Evolutionary conservation across 2,797 vertebrate species (phyloP).

Genomic region (Florisuga fusca): DNA sequence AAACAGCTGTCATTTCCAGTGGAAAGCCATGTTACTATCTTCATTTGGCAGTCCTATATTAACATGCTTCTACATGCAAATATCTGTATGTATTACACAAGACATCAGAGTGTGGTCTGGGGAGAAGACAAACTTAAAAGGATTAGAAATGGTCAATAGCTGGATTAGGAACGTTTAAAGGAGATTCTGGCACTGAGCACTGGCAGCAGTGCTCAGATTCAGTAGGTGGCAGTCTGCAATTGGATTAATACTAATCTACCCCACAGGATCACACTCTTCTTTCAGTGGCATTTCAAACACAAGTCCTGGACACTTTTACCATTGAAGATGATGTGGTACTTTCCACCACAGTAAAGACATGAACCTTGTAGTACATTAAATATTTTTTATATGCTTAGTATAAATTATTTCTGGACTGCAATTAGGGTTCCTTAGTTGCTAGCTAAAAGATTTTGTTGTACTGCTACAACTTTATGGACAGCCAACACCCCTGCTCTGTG

Average conservation of each 20-base stretch:
- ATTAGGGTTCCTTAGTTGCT: not conserved
- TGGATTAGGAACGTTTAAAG: not conserved
- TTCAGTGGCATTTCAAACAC: not conserved
- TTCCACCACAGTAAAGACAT: not conserved
- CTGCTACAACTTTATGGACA: not conserved
- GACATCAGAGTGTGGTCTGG: not conserved
- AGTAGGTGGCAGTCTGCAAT: conserved; percentile 63
- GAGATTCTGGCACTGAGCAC: too few relatives aligned
- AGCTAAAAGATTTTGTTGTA: not conserved
- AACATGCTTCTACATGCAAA: not conserved
- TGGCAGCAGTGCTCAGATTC: not conserved
- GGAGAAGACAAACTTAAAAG: not conserved
- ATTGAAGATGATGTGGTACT: not conserved
- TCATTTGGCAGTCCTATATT: not conserved
- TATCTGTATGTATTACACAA: not conserved
- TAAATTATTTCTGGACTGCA: not conserved
- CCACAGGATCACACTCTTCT: not conserved
- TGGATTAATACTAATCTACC: conserved; percentile 5
- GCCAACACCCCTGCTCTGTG: not conserved
- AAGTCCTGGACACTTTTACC: not conserved
- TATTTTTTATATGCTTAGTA: not conserved
- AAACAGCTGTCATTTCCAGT: not conserved
- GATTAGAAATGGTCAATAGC: not conserved
- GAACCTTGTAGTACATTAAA: not conserved
- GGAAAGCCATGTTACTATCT: not conserved